A percentile compares a stretch with the other conserved stretches of the same genome.
These are phyloP conservation scores for Plusia festucae DNA, from an alignment of 2,888 invertebrate species.

Conservation along the genomic window DNA sequence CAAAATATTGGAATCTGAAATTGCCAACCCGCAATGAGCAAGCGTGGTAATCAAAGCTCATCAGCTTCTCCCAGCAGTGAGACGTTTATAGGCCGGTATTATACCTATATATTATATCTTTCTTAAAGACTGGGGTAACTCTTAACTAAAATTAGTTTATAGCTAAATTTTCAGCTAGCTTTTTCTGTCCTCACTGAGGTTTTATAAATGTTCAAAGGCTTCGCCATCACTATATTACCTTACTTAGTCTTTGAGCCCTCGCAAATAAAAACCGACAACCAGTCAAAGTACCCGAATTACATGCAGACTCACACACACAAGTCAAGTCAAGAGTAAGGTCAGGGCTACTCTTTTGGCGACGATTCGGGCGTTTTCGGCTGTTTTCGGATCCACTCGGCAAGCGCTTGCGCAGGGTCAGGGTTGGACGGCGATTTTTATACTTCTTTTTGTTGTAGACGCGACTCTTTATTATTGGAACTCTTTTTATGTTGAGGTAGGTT, in stretches of 20 bases:
- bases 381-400: slow-evolving; percentile 77
- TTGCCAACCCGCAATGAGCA: too few relatives aligned
- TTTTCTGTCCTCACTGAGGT: too few relatives aligned
- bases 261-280: slow-evolving; percentile 66
- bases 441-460: slow-evolving; percentile 46
- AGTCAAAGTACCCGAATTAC: slow-evolving; percentile 81
- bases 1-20: too few relatives aligned
- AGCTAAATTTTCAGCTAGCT: too few relatives aligned
- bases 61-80: too few relatives aligned
- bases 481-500: slow-evolving; percentile 55
- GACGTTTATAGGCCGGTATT: too few relatives aligned
- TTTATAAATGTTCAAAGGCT: background rate
- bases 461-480: slow-evolving; percentile 52
- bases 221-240: background rate
- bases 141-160: too few relatives aligned
- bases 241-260: slow-evolving; percentile 67
- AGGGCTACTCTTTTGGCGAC: slow-evolving; percentile 78
- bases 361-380: slow-evolving; percentile 71
- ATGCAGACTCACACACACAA: slow-evolving; percentile 70
- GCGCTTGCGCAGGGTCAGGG: slow-evolving; percentile 72
- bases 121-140: too few relatives aligned
- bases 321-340: slow-evolving; percentile 84
- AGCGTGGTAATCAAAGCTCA: too few relatives aligned
- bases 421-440: slow-evolving; percentile 68
- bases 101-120: too few relatives aligned